Conservation (phyloP, 2,113 vertebrate genomes). For the Leuciscus idus region DNA sequence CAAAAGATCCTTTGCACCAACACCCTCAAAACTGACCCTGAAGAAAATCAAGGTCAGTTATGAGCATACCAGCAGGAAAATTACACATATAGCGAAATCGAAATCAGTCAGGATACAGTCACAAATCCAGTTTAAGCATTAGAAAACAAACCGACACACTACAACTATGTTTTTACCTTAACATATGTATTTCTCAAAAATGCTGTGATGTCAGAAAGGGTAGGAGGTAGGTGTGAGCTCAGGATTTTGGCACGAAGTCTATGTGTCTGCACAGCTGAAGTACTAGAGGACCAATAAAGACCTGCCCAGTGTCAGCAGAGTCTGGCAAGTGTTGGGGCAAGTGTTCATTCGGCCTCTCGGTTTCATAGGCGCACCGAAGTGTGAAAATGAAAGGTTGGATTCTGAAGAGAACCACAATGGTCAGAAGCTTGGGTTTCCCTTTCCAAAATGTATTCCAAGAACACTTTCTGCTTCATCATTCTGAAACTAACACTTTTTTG, state of each 20-base stretch:
- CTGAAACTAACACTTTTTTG: not conserved
- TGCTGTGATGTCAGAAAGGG: not conserved
- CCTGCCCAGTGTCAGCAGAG: conserved; percentile 6
- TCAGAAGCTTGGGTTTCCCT: conserved; percentile 18
- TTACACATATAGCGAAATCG: too few relatives aligned
- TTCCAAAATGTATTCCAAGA: conserved; percentile 7
- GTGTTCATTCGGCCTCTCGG: not conserved
- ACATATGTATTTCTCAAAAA: not conserved
- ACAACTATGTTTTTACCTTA: not conserved
- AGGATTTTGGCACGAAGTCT: not conserved
- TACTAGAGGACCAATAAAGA: not conserved
- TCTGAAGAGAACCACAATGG: conserved; percentile 12
- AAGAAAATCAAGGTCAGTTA: not conserved
- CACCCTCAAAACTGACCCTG: not conserved
- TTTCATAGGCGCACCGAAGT: not conserved
- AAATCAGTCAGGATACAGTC: not conserved
- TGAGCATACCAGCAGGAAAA: not conserved
- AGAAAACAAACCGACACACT: not conserved
- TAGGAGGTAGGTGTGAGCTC: not conserved
- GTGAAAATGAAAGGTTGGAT: not conserved
- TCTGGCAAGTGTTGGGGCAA: not conserved
- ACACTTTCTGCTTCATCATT: conserved; percentile 20
- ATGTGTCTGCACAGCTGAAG: not conserved
- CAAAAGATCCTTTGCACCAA: not conserved
- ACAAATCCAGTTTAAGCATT: not conserved